Evolutionary conservation across 2,113 vertebrate genomes (phyloP), one percentile per base, ranked within the genome.

Genomic region (Saccopteryx bilineata): DNA sequence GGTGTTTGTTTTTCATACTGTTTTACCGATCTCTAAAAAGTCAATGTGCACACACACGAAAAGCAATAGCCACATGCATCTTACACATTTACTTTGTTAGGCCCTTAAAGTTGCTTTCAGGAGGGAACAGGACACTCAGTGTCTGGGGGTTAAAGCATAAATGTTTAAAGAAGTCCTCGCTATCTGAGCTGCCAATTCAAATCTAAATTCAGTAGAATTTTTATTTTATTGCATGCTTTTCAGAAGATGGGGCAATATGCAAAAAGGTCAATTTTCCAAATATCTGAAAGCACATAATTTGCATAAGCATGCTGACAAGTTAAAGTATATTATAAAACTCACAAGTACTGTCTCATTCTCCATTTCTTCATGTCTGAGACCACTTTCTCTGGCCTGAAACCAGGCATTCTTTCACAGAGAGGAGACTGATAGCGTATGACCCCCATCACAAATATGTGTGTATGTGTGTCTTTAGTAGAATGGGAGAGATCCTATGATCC

Each of bases 221-320:
- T 96, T 48, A 87, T 66, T 94, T 91, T 92, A 60, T 56, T 90
- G 50, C 10, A 65, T 63, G 7, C 65, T 96, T 94, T 95, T 84
- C 90, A 60, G 24, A 82, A 56, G 26, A 76, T 87, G 90, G 13
- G 50, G 74, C 80, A 93, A 92, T 71, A 61, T 93, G 81, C 92
- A 76, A 72, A 90, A 87, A 69, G 79, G 91, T 84, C 23, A 81
- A 90, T 81, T 91, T 96, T 89, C 83, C 76, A 90, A 97, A 46
- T 75, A 90, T 63, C 28, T 79, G 24, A 94, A 94, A 79, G 48
- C 46, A 83, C 52, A n/a, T 18, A 74, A 82, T 76, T 91, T 93
- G 87, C 31, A 65, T 50, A 28, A 80, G 60, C 28, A 87, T 48
- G 13, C 26, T 23, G 21, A 81, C 21, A 92, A 87, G 63, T 72